A percentile compares a stretch with the other conserved stretches of the same genome.
These are phyloP conservation scores for Protomyctophum bolini DNA, from an alignment of 2,113 vertebrate genomes.

Conservation along the genomic window DNA sequence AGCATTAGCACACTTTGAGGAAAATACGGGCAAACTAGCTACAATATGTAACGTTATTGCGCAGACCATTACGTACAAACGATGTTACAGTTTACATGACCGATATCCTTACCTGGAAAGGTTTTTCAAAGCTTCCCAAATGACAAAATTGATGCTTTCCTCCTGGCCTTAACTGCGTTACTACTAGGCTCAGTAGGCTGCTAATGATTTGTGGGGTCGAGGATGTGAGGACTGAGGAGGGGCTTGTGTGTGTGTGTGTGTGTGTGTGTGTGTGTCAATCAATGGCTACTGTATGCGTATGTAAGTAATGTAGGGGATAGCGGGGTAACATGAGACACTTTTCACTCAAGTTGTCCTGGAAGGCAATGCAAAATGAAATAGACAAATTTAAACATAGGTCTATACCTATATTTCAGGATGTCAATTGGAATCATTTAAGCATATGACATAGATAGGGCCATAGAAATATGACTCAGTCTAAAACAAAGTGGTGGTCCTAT, in stretches of 20 bases:
- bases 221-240: slow-evolving; percentile 28
- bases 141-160: slow-evolving; percentile 42
- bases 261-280: background rate
- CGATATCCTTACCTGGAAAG: slow-evolving; percentile 45
- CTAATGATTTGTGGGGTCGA: slow-evolving; percentile 65
- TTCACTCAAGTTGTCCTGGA: too few relatives aligned
- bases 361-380: too few relatives aligned
- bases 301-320: too few relatives aligned
- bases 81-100: background rate
- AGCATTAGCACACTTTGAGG: slow-evolving; percentile 26
- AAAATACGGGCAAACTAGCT: slow-evolving; percentile 16
- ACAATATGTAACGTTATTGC: background rate
- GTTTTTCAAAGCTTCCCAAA: slow-evolving; percentile 40
- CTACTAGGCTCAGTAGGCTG: slow-evolving; percentile 8
- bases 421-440: too few relatives aligned
- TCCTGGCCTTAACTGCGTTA: slow-evolving; percentile 64
- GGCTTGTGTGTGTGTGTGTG: background rate
- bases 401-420: too few relatives aligned
- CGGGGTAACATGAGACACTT: too few relatives aligned
- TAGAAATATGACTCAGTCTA: too few relatives aligned
- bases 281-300: too few relatives aligned
- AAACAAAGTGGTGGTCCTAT: too few relatives aligned
- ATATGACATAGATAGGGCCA: too few relatives aligned
- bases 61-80: background rate
- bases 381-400: too few relatives aligned